phyloP scores from a whole-genome alignment of 2,797 vertebrate species.

The Ceryle rudis region DNA sequence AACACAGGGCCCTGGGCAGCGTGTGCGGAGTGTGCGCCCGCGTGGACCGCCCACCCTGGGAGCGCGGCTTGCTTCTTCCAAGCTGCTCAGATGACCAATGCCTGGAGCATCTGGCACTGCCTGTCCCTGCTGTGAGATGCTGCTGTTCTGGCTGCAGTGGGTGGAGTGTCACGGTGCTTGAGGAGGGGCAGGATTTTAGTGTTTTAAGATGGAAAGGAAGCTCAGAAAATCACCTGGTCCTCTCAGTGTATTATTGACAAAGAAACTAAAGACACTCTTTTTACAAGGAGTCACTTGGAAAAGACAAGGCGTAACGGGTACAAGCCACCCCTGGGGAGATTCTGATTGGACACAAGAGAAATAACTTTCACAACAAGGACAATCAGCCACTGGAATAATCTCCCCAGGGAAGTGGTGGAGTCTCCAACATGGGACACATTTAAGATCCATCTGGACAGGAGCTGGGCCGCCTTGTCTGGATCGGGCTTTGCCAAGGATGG shows the following conservation, averaged over 20 bases:
- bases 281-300: not conserved
- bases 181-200: not conserved
- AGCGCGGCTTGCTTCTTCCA: not conserved
- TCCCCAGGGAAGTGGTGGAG: not conserved
- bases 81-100: not conserved
- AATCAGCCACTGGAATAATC: not conserved
- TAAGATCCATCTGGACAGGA: not conserved
- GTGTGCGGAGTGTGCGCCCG: fast-evolving
- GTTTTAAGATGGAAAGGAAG: not conserved
- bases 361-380: not conserved
- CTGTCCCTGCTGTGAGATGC: not conserved
- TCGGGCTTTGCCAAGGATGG: not conserved
- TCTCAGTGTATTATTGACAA: not conserved
- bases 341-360: not conserved
- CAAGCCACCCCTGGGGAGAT: not conserved
- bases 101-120: not conserved
- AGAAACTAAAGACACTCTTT: not conserved
- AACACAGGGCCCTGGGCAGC: not conserved
- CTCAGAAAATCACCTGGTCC: not conserved
- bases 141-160: not conserved
- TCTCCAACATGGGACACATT: not conserved
- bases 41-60: too few species aligned
- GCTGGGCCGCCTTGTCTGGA: not conserved
- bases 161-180: not conserved
- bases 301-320: not conserved